phyloP scores from a whole-genome alignment of 2,888 invertebrate genomes.

The Cheilosia scutellata region DNA sequence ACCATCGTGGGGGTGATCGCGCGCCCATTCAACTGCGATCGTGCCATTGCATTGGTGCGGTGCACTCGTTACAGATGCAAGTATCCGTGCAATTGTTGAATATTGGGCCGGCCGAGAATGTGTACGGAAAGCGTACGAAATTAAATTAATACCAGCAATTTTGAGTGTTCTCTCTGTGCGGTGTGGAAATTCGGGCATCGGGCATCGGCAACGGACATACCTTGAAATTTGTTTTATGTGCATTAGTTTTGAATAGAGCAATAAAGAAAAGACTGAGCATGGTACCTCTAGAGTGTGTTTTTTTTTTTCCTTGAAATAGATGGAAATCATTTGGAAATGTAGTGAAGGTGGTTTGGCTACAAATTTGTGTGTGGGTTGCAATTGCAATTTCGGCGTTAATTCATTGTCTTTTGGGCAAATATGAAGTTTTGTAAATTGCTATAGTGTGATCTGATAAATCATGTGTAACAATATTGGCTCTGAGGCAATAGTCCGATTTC shows the following conservation, averaged over 20 bases:
- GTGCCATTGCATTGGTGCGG: constrained; percentile 53
- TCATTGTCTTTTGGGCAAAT: constrained; percentile 20
- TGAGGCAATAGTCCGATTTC: background rate
- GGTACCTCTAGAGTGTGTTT: background rate
- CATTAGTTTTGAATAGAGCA: constrained; percentile 44
- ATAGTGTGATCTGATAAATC: constrained; percentile 37
- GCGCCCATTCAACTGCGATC: constrained; percentile 55
- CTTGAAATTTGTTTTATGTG: constrained; percentile 67
- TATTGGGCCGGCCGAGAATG: constrained; percentile 47
- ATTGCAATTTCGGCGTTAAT: constrained; percentile 1
- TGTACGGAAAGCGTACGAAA: constrained; percentile 61
- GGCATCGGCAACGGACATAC: constrained; percentile 63
- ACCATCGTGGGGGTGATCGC: constrained; percentile 69
- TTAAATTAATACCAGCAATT: constrained; percentile 70
- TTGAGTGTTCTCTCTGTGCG: constrained; percentile 37
- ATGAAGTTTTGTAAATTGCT: constrained; percentile 28
- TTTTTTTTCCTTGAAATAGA: constrained; percentile 10
- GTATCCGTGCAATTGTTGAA: constrained; percentile 52
- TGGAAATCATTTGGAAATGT: constrained; percentile 35
- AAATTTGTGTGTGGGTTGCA: constrained; percentile 30
- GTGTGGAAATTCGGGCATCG: constrained; percentile 59
- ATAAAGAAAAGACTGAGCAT: constrained; percentile 26
- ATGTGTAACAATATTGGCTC: constrained; percentile 7
- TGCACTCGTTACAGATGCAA: constrained; percentile 60
- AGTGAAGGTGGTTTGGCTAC: constrained; percentile 51